Evolutionary conservation across 2,797 vertebrate species (phyloP), one percentile per base, ranked within the genome.

Genomic region (Cryptoprocta ferox): DNA sequence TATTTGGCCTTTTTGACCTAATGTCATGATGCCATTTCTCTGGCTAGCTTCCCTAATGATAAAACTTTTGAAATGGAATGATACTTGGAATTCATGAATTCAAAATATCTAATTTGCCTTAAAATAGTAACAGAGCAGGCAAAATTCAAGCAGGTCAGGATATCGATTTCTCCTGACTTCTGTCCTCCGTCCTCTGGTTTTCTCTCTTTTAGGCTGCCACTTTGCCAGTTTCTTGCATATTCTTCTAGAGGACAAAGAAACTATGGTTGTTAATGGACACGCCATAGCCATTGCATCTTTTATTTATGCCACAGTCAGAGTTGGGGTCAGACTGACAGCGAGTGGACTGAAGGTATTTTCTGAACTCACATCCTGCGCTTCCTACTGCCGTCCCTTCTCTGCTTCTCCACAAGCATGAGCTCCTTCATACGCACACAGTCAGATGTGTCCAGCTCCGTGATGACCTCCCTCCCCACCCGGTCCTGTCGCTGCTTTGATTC

Each of bases 241-340:
- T 53, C 89, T 95, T 76, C 70, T 48, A 78, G 75, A 93, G 89
- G 89, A 96, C 81, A 93, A 93, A 96, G 87, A 59, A 68, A 15
- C 56, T 73, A 42, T 35, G 85, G 16, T 82, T 66, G 61, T 32
- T 82, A 76, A 83, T 63, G 65, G 9, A 30, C 82, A 70, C 24
- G 24, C 28, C 39, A 45, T 3, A 65, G 37, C 6, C 71, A 66
- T 71, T 84, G 71, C 42, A 56, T 76, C n/a, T 85, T 80, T 85
- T 59, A 82, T 83, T 59, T 71, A 14, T 45, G 15, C 76, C 65
- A 70, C 75, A 26, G 2, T 39, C 7, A 7, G 63, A 63, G 76
- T 48, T 7, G 24, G 73, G 32, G 30, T 90, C 45, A 50, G 73
- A 53, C 63, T 59, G 12, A 16, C 78, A 1, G 15, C 35, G 32